These are phyloP conservation scores for Glaucopsyche alexis DNA, from an alignment of 2,888 invertebrate genomes.

Conservation along the genomic window DNA sequence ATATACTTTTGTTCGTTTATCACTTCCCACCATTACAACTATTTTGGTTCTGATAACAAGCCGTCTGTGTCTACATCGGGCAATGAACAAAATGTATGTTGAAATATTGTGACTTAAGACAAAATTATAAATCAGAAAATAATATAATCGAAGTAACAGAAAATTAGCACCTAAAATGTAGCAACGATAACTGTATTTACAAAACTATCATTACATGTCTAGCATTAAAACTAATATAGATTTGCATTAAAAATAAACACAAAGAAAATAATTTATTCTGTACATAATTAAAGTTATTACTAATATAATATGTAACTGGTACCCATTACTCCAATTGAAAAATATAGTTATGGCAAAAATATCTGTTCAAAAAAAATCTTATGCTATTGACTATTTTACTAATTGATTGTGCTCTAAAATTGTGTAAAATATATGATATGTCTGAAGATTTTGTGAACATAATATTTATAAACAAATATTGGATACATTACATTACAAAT, in stretches of 20 bases:
- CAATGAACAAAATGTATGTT: conserved; percentile 39
- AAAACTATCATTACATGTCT: conserved; percentile 58
- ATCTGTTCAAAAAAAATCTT: conserved; percentile 45
- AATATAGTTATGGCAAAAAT: conserved; percentile 68
- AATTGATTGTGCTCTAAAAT: conserved; percentile 33
- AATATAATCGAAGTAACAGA: conserved; percentile 48
- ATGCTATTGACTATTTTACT: conserved; percentile 44
- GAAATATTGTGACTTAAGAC: conserved; percentile 60
- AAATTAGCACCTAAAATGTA: conserved; percentile 74
- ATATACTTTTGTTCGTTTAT: conserved; percentile 62
- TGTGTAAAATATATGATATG: conserved; percentile 18
- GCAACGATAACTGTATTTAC: conserved; percentile 72
- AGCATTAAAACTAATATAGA: conserved; percentile 68
- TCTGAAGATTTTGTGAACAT: conserved; percentile 23
- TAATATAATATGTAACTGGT: conserved; percentile 60
- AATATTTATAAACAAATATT: conserved; percentile 17
- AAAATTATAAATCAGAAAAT: conserved; percentile 46
- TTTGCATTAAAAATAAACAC: conserved; percentile 63
- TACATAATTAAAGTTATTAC: conserved; percentile 58
- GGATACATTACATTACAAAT: conserved; percentile 28
- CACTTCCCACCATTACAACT: conserved; percentile 71
- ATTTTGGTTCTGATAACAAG: conserved; percentile 74
- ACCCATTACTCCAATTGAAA: conserved; percentile 50
- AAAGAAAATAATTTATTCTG: conserved; percentile 75
- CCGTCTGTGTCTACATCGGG: conserved; percentile 43